Percentiles rank a stretch among this genome's conserved stretches.
Evolutionary conservation across 2,113 vertebrate species (phyloP).

Genomic region (Neodontobutis hainanensis): DNA sequence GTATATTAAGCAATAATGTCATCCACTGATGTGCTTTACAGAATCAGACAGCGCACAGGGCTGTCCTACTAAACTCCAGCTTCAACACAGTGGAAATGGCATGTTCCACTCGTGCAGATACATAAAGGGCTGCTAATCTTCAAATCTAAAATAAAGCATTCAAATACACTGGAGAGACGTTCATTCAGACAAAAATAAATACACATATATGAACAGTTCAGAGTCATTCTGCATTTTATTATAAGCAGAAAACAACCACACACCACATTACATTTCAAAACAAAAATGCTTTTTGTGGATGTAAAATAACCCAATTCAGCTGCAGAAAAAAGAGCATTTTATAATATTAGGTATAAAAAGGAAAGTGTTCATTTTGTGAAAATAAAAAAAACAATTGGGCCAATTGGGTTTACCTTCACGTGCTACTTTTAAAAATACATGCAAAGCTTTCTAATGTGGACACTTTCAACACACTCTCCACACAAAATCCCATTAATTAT

Average conservation of each 20-base stretch:
- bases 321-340: slow-evolving; percentile 55
- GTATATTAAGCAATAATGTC: slow-evolving; percentile 67
- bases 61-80: slow-evolving; percentile 55
- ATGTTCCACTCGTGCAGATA: slow-evolving; percentile 14
- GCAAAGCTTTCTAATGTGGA: slow-evolving; percentile 70
- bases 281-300: slow-evolving; percentile 67
- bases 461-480: slow-evolving; percentile 62
- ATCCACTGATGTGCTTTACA: slow-evolving; percentile 53
- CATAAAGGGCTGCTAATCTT: background rate
- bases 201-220: slow-evolving; percentile 59
- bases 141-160: background rate
- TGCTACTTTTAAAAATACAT: slow-evolving; percentile 74
- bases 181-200: background rate
- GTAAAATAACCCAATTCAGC: slow-evolving; percentile 62
- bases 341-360: slow-evolving; percentile 69
- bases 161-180: background rate
- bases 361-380: slow-evolving; percentile 62
- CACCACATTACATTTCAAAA: slow-evolving; percentile 74
- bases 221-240: slow-evolving; percentile 71
- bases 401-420: slow-evolving; percentile 58
- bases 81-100: slow-evolving; percentile 25
- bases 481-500: slow-evolving; percentile 60
- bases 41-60: slow-evolving; percentile 44
- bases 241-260: slow-evolving; percentile 73
- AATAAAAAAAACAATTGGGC: slow-evolving; percentile 72